Evolutionary conservation across 53 echinoderm and acorn worm species (phyloP).

Genomic region (Echinarachnius parma): DNA sequence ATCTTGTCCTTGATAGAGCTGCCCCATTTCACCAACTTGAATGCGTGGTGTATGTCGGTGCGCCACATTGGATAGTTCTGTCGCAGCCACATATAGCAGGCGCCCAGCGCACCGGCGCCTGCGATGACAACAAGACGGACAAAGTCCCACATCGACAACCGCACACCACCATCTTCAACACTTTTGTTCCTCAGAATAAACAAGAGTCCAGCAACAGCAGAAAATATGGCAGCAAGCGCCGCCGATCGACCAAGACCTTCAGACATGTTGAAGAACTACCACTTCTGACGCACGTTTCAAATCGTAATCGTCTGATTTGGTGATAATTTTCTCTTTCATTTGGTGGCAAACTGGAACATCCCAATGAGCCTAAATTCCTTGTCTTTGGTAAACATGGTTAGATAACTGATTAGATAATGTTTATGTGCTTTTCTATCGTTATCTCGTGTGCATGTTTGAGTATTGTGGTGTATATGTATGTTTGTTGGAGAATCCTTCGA

Average conservation of each 20-base stretch:
- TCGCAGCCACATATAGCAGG: constrained; percentile 32
- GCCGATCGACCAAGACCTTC: constrained; percentile 8
- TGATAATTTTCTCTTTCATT: too few relatives aligned
- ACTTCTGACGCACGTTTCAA: too few relatives aligned
- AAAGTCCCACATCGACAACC: neutral
- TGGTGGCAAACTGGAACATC: too few relatives aligned
- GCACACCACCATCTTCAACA: neutral
- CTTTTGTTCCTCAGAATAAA: neutral
- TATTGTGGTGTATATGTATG: too few relatives aligned
- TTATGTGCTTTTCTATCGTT: too few relatives aligned
- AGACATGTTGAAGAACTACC: too few relatives aligned
- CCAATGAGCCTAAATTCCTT: too few relatives aligned
- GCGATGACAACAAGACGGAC: neutral
- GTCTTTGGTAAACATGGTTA: too few relatives aligned
- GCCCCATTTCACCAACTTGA: constrained; percentile 16
- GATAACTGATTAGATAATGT: too few relatives aligned
- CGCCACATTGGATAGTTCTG: constrained; percentile 31
- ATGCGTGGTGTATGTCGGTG: constrained; percentile 8
- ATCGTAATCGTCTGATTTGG: too few relatives aligned
- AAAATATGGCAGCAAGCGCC: neutral
- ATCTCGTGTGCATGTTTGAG: too few relatives aligned
- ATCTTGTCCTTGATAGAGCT: constrained; percentile 24
- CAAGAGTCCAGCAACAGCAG: constrained; percentile 1
- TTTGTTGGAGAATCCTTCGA: too few relatives aligned
- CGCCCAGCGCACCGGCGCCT: neutral